Conservation (phyloP, 1,140 invertebrate genomes). For the Drosophila tsacasi region DNA sequence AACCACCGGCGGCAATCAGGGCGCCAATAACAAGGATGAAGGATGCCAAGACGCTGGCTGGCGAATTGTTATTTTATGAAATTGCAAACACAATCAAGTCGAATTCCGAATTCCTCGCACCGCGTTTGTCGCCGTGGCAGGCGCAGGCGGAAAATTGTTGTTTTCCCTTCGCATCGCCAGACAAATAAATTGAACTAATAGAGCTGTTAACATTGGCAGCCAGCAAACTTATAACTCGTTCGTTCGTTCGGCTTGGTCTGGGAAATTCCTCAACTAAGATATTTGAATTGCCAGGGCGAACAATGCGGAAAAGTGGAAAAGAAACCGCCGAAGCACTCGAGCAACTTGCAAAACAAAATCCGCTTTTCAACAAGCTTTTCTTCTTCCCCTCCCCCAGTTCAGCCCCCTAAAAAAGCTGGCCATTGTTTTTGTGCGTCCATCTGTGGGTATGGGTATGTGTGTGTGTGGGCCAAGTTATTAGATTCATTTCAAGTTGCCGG, state of each 20-base stretch:
- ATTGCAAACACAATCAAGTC: conserved; percentile 82
- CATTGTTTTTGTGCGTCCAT: conserved; percentile 49
- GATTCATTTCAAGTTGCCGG: conserved; percentile 80
- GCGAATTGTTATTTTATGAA: conserved; percentile 82
- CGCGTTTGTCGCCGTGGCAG: conserved; percentile 60
- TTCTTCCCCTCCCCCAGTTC: background rate
- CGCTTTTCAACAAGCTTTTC: conserved; percentile 54
- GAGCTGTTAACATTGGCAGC: conserved; percentile 77
- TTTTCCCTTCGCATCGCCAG: conserved; percentile 44
- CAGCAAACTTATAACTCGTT: conserved; percentile 65
- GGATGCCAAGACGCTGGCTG: conserved; percentile 44
- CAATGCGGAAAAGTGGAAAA: conserved; percentile 65
- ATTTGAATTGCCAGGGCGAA: conserved; percentile 71
- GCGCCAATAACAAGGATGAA: conserved; percentile 64
- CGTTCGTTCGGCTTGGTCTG: conserved; percentile 8
- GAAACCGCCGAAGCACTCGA: conserved; percentile 70
- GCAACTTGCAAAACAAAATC: conserved; percentile 71
- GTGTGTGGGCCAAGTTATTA: conserved; percentile 71
- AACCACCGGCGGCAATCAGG: conserved; percentile 74
- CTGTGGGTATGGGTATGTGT: conserved; percentile 9
- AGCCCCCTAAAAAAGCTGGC: conserved; percentile 10
- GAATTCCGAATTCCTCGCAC: conserved; percentile 56
- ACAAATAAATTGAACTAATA: conserved; percentile 84
- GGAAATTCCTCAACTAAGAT: conserved; percentile 69
- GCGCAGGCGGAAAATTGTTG: conserved; percentile 48